Percentiles rank a stretch among this genome's conserved stretches.
These are phyloP conservation scores for Megamerina dolium DNA, from an alignment of 2,888 invertebrate genomes.

Conservation along the genomic window DNA sequence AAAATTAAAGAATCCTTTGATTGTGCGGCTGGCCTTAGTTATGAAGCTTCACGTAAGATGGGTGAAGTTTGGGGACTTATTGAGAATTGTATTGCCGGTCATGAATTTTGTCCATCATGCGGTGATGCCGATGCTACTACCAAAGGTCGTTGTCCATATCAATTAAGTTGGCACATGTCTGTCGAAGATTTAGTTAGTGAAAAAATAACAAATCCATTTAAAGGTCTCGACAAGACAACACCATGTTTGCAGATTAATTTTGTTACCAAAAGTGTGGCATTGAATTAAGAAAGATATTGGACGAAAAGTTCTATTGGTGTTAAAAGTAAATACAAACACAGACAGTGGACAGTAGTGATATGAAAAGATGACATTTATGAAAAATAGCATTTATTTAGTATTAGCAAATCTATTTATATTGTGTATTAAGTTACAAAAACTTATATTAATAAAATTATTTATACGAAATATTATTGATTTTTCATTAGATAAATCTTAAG, in stretches of 20 bases:
- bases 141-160: conserved; percentile 21
- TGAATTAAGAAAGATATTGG: no score
- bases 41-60: conserved; percentile 13
- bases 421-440: no score
- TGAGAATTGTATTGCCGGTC: conserved; percentile 21
- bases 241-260: conserved; percentile 23
- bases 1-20: conserved; percentile 21
- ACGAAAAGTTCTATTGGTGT: no score
- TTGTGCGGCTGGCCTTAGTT: conserved; percentile 16
- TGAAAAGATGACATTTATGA: no score
- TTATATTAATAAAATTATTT: no score
- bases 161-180: conserved; percentile 19
- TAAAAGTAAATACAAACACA: no score
- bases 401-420: no score
- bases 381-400: no score
- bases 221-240: conserved; percentile 17
- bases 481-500: no score
- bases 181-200: conserved; percentile 16
- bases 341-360: no score
- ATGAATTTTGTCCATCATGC: conserved; percentile 18
- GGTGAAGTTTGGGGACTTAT: conserved; percentile 18
- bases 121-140: conserved; percentile 3
- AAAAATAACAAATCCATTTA: conserved; percentile 21
- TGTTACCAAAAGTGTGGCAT: conserved; percentile 12
- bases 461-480: no score